These are phyloP conservation scores for Agonopterix alstromeriana DNA, from an alignment of 2,888 invertebrate genomes.

Conservation along the genomic window DNA sequence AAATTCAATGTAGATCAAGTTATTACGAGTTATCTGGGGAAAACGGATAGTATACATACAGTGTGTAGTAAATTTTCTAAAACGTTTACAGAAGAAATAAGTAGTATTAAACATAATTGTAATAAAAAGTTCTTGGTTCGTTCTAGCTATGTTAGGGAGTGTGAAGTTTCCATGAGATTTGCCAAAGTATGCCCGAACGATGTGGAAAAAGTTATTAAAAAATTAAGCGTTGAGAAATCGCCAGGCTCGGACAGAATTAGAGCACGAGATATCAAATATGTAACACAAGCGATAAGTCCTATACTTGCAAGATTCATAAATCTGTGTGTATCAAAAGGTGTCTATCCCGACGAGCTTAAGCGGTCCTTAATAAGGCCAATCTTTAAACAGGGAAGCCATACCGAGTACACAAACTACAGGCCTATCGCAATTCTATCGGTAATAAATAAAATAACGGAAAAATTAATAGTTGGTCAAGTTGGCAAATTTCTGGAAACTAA, in stretches of 20 bases:
- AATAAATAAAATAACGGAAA: not conserved
- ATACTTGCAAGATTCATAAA: too few relatives aligned
- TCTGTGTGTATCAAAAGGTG: too few relatives aligned
- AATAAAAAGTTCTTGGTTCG: not conserved
- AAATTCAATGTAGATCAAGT: not conserved
- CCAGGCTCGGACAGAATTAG: constrained; percentile 5
- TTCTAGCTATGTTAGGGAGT: not conserved
- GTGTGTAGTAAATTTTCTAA: constrained; percentile 1
- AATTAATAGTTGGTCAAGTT: too few relatives aligned
- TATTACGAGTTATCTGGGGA: not conserved
- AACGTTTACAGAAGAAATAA: constrained; percentile 4
- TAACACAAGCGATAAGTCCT: too few relatives aligned
- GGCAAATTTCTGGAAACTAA: too few relatives aligned
- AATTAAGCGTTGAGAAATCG: not conserved
- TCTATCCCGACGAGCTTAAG: too few relatives aligned
- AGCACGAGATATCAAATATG: constrained; percentile 7
- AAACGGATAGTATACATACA: not conserved
- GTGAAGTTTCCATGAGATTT: not conserved
- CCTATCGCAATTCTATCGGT: constrained; percentile 9
- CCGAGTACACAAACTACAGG: constrained; percentile 8
- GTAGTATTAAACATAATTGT: constrained; percentile 2
- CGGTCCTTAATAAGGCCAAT: too few relatives aligned
- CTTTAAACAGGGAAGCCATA: too few relatives aligned
- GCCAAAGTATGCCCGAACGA: not conserved
- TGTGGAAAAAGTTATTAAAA: not conserved